Evolutionary conservation across 2,797 vertebrate species (phyloP).

Genomic region (Acestrorhynchus altus): DNA sequence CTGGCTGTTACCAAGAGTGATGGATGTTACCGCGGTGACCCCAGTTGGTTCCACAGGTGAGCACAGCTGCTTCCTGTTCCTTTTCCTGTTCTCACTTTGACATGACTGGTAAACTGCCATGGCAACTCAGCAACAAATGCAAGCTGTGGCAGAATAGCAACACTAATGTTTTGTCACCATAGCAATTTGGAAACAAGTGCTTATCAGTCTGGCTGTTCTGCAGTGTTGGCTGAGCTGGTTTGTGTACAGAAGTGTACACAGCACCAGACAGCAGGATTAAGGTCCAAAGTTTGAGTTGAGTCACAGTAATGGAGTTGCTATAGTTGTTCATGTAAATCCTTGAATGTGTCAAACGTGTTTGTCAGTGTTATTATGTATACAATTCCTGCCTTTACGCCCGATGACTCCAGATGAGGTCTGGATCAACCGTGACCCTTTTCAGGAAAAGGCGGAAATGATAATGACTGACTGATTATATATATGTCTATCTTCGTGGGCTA

Average conservation of each 20-base stretch:
- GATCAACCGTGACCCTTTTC: too few relatives aligned
- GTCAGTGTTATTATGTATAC: too few relatives aligned
- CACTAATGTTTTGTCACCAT: conserved; percentile 22
- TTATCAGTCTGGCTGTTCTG: conserved; percentile 23
- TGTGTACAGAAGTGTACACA: neutral
- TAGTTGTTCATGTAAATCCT: too few relatives aligned
- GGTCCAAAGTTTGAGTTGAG: neutral
- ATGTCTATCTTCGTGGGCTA: too few relatives aligned
- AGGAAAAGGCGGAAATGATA: too few relatives aligned
- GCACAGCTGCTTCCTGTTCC: conserved; percentile 55
- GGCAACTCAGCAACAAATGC: conserved; percentile 42
- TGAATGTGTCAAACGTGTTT: too few relatives aligned
- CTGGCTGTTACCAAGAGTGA: conserved; percentile 92
- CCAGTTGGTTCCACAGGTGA: conserved; percentile 94
- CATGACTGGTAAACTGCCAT: conserved; percentile 1
- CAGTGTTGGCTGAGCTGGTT: neutral
- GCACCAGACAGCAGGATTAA: neutral
- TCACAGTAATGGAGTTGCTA: too few relatives aligned
- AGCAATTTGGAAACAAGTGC: conserved; percentile 41
- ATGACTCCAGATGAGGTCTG: too few relatives aligned
- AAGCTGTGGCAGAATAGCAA: neutral
- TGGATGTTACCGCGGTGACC: conserved; percentile 89
- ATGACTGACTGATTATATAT: too few relatives aligned
- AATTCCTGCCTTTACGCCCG: too few relatives aligned
- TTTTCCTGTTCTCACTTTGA: conserved; percentile 40